These are phyloP conservation scores for Diadegma fenestrale DNA, from an alignment of 2,888 invertebrate species.

Conservation along the genomic window DNA sequence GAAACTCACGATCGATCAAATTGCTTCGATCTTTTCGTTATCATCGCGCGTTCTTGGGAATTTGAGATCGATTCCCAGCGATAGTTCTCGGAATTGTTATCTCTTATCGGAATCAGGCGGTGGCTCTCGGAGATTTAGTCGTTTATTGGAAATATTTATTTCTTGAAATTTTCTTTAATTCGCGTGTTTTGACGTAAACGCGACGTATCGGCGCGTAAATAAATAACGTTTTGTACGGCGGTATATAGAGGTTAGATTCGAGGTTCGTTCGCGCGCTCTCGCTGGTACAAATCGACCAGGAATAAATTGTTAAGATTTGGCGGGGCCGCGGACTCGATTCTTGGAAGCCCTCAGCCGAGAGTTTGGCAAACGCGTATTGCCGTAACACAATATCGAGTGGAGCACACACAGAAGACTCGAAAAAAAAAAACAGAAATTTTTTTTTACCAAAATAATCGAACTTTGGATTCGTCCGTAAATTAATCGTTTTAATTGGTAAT, in stretches of 20 bases:
- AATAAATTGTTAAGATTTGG: constrained; percentile 72
- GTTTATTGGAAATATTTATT: neutral
- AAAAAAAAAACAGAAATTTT: neutral
- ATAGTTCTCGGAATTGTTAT: neutral
- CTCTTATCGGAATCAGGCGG: neutral
- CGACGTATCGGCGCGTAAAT: neutral
- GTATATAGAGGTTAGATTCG: constrained; percentile 11
- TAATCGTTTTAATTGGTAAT: neutral
- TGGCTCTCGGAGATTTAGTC: neutral
- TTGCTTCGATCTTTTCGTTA: constrained; percentile 2
- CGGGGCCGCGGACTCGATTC: constrained; percentile 66
- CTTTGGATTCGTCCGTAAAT: neutral
- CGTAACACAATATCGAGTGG: constrained; percentile 63
- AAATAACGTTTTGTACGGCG: neutral
- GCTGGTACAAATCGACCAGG: constrained; percentile 67
- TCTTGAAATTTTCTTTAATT: neutral
- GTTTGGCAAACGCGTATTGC: constrained; percentile 68
- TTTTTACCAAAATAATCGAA: constrained; percentile 6
- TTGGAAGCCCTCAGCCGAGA: constrained; percentile 68
- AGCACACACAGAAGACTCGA: constrained; percentile 20
- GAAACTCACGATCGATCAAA: neutral
- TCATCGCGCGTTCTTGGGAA: neutral
- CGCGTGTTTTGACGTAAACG: neutral
- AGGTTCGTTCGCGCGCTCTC: constrained; percentile 23
- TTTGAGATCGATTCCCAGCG: neutral